Base-by-base conservation (phyloP, 2,797 vertebrate genomes). In the Varecia variegata region DNA sequence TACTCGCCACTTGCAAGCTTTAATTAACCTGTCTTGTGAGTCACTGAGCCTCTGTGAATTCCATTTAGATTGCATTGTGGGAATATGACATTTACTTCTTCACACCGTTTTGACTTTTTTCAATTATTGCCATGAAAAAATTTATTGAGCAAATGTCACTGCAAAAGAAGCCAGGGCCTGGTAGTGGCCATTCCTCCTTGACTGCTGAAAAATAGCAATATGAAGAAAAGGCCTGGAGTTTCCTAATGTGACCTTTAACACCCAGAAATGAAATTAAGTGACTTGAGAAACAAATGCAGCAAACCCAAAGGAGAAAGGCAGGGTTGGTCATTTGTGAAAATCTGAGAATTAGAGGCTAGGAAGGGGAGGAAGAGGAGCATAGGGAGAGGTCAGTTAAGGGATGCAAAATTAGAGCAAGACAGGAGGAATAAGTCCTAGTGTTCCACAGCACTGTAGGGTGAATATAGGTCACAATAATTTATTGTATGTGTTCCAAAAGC, bases 21-120 rank as follows among this genome's bases (percentile, higher is more conserved):
- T 97, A 97, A 98, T 97, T 97, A 95, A 96, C 87, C 83, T 94
- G 73, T 96, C 91, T 91, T 80, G 65, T 65, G 82, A 96, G 83
- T 96, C 95, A 89, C 70, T 71, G 79, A 87, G 73, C 47, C 77
- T 88, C 94, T 96, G 94, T 56, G 27, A 97, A 71, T 97, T 98
- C n/a, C 70, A 86, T 73, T 60, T 96, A 95, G 96, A 91, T 94
- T 97, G 96, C 81, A 87, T 89, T 93, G 38, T 94, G 95, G 43
- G 67, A 96, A 93, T 96, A 67, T 92, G 97, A 93, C 94, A 97
- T 97, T 77, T 97, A 86, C 93, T 98, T 98, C 96, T 94, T 91
- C 81, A 84, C 52, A 95, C 76, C 43, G 83, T 96, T 97, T 97
- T 96, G 81, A 94, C 58, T 96, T 80, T 97, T 94, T 96, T 90